Conservation (phyloP, 2,888 invertebrate species). For the Serrognathus titanus region DNA sequence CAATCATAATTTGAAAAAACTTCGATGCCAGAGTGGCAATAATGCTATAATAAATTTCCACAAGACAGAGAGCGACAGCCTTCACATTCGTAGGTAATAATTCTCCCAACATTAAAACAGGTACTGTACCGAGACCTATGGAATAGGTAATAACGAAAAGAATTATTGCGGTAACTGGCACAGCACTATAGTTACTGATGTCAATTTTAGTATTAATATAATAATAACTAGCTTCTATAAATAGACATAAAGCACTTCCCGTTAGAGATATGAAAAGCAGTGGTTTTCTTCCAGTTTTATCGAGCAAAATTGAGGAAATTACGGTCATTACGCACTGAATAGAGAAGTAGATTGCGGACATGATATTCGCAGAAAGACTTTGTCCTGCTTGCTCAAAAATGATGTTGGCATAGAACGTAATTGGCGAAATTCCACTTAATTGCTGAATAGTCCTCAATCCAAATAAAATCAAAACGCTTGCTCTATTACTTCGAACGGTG, state of each 20-base stretch:
- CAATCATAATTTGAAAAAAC: slow-evolving; percentile 52
- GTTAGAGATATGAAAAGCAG: slow-evolving; percentile 55
- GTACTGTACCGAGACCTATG: slow-evolving; percentile 50
- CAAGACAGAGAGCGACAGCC: slow-evolving; percentile 53
- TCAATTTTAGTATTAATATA: slow-evolving; percentile 40
- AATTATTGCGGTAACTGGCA: slow-evolving; percentile 48
- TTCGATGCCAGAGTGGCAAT: slow-evolving; percentile 48
- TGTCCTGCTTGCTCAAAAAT: slow-evolving; percentile 54
- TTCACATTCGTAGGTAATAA: slow-evolving; percentile 53
- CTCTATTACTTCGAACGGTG: slow-evolving; percentile 54
- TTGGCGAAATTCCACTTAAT: slow-evolving; percentile 58
- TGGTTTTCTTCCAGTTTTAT: slow-evolving; percentile 61
- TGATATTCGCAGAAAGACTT: slow-evolving; percentile 50
- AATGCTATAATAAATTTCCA: slow-evolving; percentile 49
- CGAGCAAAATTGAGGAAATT: slow-evolving; percentile 56
- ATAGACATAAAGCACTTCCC: slow-evolving; percentile 40
- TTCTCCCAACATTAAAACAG: slow-evolving; percentile 51
- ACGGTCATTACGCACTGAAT: slow-evolving; percentile 56
- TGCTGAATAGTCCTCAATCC: slow-evolving; percentile 59
- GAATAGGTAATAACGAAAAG: slow-evolving; percentile 48
- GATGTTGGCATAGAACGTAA: slow-evolving; percentile 57
- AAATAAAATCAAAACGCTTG: slow-evolving; percentile 59
- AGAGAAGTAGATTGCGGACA: slow-evolving; percentile 55
- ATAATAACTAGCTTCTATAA: slow-evolving; percentile 45
- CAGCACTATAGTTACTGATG: slow-evolving; percentile 38